phyloP scores from a whole-genome alignment of 1,140 invertebrate genomes.

The Zelostemma sp. region DNA sequence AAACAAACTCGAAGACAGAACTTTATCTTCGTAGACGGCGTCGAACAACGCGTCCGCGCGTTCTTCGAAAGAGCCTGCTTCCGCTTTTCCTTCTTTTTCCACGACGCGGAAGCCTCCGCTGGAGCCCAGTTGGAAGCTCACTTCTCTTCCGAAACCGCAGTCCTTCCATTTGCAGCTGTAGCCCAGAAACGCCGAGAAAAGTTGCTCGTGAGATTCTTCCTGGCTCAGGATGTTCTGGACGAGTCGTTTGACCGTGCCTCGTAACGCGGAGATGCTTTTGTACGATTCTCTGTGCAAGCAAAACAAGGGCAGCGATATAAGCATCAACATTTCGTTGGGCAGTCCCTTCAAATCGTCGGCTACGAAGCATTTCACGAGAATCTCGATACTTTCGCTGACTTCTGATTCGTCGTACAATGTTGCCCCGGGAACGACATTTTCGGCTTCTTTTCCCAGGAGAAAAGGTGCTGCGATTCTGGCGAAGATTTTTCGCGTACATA shows the following conservation, averaged over 20 bases:
- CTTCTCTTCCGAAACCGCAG: slow-evolving; percentile 48
- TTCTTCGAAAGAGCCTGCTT: slow-evolving; percentile 46
- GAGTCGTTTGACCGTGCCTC: slow-evolving; percentile 56
- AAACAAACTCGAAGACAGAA: slow-evolving; percentile 56
- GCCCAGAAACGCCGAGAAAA: slow-evolving; percentile 57
- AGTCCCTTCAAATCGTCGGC: slow-evolving; percentile 58
- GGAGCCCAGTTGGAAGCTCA: slow-evolving; percentile 58
- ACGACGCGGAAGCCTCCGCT: slow-evolving; percentile 59
- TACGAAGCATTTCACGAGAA: slow-evolving; percentile 62
- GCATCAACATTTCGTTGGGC: slow-evolving; percentile 49
- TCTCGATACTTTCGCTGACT: slow-evolving; percentile 60
- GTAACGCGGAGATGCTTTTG: slow-evolving; percentile 55
- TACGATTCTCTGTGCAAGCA: slow-evolving; percentile 55
- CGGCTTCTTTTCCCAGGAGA: slow-evolving; percentile 37
- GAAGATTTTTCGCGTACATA: slow-evolving; percentile 64
- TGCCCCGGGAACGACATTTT: background rate
- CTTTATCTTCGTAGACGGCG: slow-evolving; percentile 48
- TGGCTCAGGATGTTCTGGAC: slow-evolving; percentile 55
- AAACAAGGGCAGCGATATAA: slow-evolving; percentile 60
- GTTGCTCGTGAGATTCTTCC: slow-evolving; percentile 31
- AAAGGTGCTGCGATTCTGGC: slow-evolving; percentile 65
- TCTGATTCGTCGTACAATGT: slow-evolving; percentile 49
- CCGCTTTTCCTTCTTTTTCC: slow-evolving; percentile 22
- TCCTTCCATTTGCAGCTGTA: slow-evolving; percentile 23
- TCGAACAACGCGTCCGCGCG: slow-evolving; percentile 56